Conservation (phyloP, 2,888 invertebrate species). For the Ochropacha duplaris region DNA sequence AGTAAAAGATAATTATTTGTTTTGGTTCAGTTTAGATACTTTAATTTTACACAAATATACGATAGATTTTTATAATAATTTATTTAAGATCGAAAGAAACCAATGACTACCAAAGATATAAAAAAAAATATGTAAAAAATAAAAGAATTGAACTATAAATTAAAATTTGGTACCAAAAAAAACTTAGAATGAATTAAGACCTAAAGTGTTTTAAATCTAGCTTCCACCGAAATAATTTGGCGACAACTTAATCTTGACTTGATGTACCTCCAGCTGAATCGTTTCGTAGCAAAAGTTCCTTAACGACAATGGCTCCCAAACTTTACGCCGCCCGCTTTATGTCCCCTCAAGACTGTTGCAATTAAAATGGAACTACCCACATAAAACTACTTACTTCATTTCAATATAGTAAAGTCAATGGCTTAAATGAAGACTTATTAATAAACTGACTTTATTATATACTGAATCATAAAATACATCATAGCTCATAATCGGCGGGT, state of each 20-base stretch:
- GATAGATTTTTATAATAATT: background rate
- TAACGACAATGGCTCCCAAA: slow-evolving; percentile 1
- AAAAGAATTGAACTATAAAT: no score
- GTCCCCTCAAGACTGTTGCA: background rate
- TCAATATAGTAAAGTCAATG: background rate
- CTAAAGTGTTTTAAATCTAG: slow-evolving; percentile 2
- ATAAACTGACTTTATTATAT: background rate
- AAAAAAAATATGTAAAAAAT: no score
- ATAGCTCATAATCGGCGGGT: no score
- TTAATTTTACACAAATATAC: no score
- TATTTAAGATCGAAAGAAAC: no score
- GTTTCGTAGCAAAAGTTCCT: slow-evolving; percentile 3
- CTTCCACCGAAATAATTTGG: slow-evolving; percentile 10
- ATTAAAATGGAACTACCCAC: background rate
- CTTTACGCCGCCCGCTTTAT: background rate
- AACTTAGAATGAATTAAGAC: background rate
- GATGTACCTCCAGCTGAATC: slow-evolving; percentile 21
- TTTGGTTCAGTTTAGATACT: no score
- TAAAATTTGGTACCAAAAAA: background rate
- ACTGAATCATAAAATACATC: background rate
- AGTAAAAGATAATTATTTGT: no score
- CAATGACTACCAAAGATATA: no score
- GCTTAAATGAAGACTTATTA: background rate
- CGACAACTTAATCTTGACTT: slow-evolving; percentile 28
- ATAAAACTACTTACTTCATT: background rate